Evolutionary conservation across 2,113 vertebrate species (phyloP), one percentile per base, ranked within the genome.

Genomic region (Melanostigma gelatinosum): DNA sequence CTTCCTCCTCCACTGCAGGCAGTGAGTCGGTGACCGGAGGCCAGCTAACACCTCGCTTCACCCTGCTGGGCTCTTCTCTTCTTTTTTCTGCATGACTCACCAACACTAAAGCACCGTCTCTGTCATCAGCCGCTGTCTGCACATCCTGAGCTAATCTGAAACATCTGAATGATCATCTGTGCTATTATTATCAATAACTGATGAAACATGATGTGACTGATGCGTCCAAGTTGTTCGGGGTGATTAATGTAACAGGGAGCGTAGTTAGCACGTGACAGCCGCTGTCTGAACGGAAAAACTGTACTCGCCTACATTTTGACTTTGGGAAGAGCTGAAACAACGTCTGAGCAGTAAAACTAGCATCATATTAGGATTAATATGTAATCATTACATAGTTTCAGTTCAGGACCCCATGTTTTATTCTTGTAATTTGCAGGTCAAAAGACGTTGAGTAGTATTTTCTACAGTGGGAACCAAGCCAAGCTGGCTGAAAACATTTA

Each of bases 1-100:
- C 97, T 95, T 95, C 97, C 95, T 96, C 98, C 95, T 95, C 96
- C 93, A 82, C 97, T 95, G 94, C 96, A 97, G 97, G 98, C 97
- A 99, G 98, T 99, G 98, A 99, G 98, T 99, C 93, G 88, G 91
- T 84, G 94, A 80, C 68, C 46, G 95, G 94, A 96, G 88, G 85
- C 90, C 91, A 95, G 96, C 94, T 89, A 90, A 96, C 87, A 55
- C 57, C 77, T 73, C 95, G 95, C 96, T 95, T 96, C 96, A 93
- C 91, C 91, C 90, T 87, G 93, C 58, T 90, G 81, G 81, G 72
- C 82, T 84, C 72, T 79, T 8, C 66, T 22, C 42, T 73, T 62
- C n/a, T 52, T 22, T 55, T 64, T 65, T 81, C 40, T 70, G 81
- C 87, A 87, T 91, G 82, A 71, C 61, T 77, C 60, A 13, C n/a